Conservation (phyloP, 2,797 vertebrate genomes). For the Tenualosa thibaudeaui region DNA sequence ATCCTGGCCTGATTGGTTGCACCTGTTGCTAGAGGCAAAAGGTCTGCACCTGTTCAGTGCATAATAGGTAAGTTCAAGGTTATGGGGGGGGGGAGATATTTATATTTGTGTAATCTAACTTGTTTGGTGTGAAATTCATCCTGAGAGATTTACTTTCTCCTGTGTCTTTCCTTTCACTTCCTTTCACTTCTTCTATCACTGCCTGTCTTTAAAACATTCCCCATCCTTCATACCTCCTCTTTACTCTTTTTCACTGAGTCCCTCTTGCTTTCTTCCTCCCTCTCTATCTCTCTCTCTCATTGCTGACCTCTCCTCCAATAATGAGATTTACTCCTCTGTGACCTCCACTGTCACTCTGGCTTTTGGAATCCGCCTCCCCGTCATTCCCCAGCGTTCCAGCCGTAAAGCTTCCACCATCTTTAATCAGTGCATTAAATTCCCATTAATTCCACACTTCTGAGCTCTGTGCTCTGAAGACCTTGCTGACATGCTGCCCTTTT, state of each 20-base stretch:
- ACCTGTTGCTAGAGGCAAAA: background rate
- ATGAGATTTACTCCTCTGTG: slow-evolving; percentile 68
- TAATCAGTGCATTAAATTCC: slow-evolving; percentile 66
- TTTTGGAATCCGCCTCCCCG: slow-evolving; percentile 55
- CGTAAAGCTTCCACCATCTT: slow-evolving; percentile 51
- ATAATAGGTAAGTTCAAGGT: slow-evolving; percentile 1
- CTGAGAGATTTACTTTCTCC: background rate
- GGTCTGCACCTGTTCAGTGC: background rate
- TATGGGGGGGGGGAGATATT: background rate
- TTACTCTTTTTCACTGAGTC: background rate
- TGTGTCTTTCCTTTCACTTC: background rate
- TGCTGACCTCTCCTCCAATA: slow-evolving; percentile 53
- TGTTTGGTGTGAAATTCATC: background rate
- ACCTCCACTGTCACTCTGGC: slow-evolving; percentile 68
- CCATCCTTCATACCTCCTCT: background rate
- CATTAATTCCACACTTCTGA: slow-evolving; percentile 64
- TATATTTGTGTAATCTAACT: background rate
- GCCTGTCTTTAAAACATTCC: background rate
- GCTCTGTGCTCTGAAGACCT: slow-evolving; percentile 31
- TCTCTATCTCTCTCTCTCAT: slow-evolving; percentile 26
- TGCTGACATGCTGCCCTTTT: background rate
- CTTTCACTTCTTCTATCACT: background rate
- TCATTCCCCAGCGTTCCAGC: slow-evolving; percentile 28
- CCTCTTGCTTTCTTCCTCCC: background rate
- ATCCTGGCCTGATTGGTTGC: slow-evolving; percentile 5